These are phyloP conservation scores for Tachysurus fulvidraco DNA, from an alignment of 2,113 vertebrate species.

Conservation along the genomic window DNA sequence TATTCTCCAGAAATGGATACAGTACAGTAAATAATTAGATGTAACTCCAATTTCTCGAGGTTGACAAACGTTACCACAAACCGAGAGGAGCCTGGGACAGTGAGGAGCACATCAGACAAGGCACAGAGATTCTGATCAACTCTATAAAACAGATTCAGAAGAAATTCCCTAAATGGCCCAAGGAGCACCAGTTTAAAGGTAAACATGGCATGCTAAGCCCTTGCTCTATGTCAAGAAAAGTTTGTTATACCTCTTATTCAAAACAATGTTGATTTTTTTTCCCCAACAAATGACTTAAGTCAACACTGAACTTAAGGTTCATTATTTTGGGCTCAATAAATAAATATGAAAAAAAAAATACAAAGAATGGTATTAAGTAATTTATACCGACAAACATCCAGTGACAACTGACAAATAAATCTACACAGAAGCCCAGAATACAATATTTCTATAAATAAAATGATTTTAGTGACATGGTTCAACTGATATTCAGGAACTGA, in stretches of 20 bases:
- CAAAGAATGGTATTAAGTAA: background rate
- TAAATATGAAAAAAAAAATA: background rate
- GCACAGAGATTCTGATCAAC: slow-evolving; percentile 63
- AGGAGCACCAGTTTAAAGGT: slow-evolving; percentile 75
- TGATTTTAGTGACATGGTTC: no score
- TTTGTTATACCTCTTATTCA: background rate
- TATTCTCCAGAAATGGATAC: background rate
- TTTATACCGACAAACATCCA: no score
- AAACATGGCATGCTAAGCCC: background rate
- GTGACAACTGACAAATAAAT: no score
- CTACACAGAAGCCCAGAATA: no score
- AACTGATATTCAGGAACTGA: no score
- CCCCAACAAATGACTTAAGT: background rate
- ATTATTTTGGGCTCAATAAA: background rate
- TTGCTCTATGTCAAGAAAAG: background rate
- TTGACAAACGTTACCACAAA: slow-evolving; percentile 67
- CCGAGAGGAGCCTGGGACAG: slow-evolving; percentile 70
- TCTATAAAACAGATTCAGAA: slow-evolving; percentile 60
- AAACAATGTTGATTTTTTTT: background rate
- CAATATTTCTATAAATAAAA: no score
- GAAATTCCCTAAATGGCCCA: slow-evolving; percentile 71
- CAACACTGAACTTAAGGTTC: background rate
- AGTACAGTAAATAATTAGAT: no score
- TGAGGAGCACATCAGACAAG: slow-evolving; percentile 71
- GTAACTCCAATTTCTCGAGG: slow-evolving; percentile 42